A percentile compares a stretch with the other conserved stretches of the same genome.
Conservation (phyloP, 2,888 invertebrate species). For the Sisyra terminalis region DNA sequence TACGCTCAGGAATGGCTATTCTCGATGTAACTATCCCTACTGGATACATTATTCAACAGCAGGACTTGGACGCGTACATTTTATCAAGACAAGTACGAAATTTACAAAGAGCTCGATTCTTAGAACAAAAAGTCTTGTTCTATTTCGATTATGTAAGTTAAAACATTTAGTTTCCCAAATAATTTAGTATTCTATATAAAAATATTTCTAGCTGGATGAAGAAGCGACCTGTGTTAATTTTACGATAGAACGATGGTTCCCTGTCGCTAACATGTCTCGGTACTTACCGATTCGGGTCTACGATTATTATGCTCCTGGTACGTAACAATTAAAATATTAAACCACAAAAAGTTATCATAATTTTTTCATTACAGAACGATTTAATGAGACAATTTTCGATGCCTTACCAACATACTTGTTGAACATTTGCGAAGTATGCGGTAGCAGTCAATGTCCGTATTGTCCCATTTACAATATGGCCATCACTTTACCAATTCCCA, state of each 20-base stretch:
- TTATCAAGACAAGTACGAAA: conserved; percentile 60
- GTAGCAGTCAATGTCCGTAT: conserved; percentile 86
- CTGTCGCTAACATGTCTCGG: conserved; percentile 91
- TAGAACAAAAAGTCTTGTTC: conserved; percentile 69
- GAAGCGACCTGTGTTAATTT: conserved; percentile 83
- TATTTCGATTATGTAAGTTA: conserved; percentile 82
- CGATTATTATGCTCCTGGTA: conserved; percentile 93
- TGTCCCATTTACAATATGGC: conserved; percentile 71
- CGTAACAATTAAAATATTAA: conserved; percentile 10
- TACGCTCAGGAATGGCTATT: conserved; percentile 75
- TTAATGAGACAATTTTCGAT: conserved; percentile 84
- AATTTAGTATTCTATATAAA: conserved; percentile 6
- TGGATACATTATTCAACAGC: conserved; percentile 82
- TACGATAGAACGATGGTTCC: conserved; percentile 87
- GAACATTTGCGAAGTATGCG: conserved; percentile 88
- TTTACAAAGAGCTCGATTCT: conserved; percentile 70
- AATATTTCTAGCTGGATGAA: conserved; percentile 48
- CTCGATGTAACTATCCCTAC: conserved; percentile 77
- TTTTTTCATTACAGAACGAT: conserved; percentile 52
- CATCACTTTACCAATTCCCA: conserved; percentile 19
- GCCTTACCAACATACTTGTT: conserved; percentile 69
- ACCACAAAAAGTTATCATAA: conserved; percentile 1
- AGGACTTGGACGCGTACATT: conserved; percentile 73
- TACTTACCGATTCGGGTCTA: conserved; percentile 80
- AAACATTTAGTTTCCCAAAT: background rate